Percentiles rank a stretch among this genome's conserved stretches.
Conservation (phyloP, 2,113 vertebrate species). For the Eurystomus gularis region DNA sequence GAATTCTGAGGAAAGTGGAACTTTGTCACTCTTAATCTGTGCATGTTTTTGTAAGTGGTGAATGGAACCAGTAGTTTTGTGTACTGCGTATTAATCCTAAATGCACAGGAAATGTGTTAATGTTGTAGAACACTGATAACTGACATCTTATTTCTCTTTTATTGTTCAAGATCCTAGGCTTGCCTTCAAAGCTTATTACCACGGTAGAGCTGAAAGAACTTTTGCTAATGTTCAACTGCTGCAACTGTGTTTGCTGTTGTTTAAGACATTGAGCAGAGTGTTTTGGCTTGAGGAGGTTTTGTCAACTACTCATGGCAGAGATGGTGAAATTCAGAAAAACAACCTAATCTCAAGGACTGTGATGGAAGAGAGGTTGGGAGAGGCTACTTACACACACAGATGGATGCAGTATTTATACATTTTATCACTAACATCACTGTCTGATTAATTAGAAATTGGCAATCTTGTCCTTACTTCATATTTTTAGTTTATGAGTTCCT, state of each 20-base stretch:
- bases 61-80: not conserved
- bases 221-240: not conserved
- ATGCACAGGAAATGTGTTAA: not conserved
- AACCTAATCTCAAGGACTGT: not conserved
- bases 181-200: not conserved
- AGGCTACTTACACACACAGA: not conserved
- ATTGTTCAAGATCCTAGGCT: not conserved
- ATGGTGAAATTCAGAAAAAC: not conserved
- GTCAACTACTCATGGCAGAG: not conserved
- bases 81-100: not conserved
- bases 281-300: not conserved
- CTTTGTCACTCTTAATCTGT: not conserved
- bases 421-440: not conserved
- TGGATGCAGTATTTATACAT: not conserved
- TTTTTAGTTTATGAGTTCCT: not conserved
- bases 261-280: not conserved
- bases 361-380: fast-evolving
- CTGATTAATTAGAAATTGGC: not conserved
- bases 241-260: not conserved
- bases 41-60: not conserved
- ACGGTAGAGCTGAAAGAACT: not conserved
- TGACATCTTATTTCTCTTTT: not conserved
- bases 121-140: not conserved
- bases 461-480: not conserved
- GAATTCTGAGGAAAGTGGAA: not conserved